These are phyloP conservation scores for Cephus rjabovi DNA, from an alignment of 2,888 invertebrate species.

Conservation along the genomic window DNA sequence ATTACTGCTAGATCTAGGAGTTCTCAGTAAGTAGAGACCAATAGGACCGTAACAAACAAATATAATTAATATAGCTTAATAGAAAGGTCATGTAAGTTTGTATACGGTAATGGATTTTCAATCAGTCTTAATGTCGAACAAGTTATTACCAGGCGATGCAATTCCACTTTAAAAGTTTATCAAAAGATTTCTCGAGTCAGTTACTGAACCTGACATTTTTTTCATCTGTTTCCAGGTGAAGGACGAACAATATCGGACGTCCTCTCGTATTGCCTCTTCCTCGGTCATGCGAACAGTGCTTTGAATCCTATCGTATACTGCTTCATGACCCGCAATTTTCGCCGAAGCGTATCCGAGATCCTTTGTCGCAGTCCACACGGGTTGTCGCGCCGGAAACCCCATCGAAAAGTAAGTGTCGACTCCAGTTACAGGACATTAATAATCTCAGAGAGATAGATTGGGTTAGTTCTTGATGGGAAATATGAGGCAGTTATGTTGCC, in stretches of 20 bases:
- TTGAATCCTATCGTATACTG: conserved; percentile 83
- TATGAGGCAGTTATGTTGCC: background rate
- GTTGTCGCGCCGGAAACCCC: conserved; percentile 33
- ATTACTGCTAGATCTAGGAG: conserved; percentile 74
- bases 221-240: conserved; percentile 36
- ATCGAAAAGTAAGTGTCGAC: conserved; percentile 47
- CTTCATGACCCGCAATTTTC: conserved; percentile 79
- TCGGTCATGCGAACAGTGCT: conserved; percentile 83
- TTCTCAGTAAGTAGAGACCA: conserved; percentile 45
- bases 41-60: background rate
- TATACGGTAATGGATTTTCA: background rate
- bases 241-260: conserved; percentile 61
- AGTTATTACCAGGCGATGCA: background rate
- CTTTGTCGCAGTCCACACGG: conserved; percentile 59
- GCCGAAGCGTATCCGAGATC: conserved; percentile 74
- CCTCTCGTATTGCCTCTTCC: conserved; percentile 75
- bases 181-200: background rate
- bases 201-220: background rate
- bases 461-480: background rate
- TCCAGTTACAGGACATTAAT: conserved; percentile 1
- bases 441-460: background rate
- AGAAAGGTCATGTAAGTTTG: background rate
- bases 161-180: background rate
- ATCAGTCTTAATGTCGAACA: background rate
- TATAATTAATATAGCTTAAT: background rate